Percentiles rank a stretch among this genome's conserved stretches.
phyloP scores from a whole-genome alignment of 1,140 invertebrate genomes.

The Propsilocerus akamusi region DNA sequence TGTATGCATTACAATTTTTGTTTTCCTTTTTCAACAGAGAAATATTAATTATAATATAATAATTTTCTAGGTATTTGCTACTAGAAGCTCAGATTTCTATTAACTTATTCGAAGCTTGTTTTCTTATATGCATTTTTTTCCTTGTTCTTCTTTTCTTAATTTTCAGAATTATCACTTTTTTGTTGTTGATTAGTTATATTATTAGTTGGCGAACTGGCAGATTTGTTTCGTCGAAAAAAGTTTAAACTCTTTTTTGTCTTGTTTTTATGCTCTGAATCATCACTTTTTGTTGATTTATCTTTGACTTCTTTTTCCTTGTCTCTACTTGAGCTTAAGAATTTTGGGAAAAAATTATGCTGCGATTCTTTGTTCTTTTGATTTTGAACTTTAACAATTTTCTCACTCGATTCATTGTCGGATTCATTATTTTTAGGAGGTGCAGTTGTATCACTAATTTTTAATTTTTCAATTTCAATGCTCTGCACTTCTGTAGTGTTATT shows the following conservation, averaged over 20 bases:
- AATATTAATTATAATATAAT: too few relatives aligned
- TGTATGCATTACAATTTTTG: too few relatives aligned
- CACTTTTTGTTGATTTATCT: neutral
- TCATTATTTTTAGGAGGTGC: neutral
- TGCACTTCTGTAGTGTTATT: neutral
- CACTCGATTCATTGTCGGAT: conserved; percentile 1
- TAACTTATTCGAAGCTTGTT: too few relatives aligned
- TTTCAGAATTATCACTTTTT: neutral
- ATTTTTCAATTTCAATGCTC: neutral
- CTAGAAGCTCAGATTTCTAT: too few relatives aligned
- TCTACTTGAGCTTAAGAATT: neutral
- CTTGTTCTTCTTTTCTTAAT: too few relatives aligned
- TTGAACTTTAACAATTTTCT: neutral
- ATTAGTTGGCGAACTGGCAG: neutral
- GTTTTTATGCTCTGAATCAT: neutral
- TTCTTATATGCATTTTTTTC: too few relatives aligned
- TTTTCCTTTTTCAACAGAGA: too few relatives aligned
- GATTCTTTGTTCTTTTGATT: conserved; percentile 1
- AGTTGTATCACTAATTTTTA: neutral
- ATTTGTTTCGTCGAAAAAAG: neutral
- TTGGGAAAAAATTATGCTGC: neutral
- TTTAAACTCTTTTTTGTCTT: neutral
- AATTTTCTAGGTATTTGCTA: too few relatives aligned
- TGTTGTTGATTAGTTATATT: conserved; percentile 1
- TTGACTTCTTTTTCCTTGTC: neutral